Evolutionary conservation across 2,888 invertebrate species (phyloP).

Genomic region (Morpho deidamia): DNA sequence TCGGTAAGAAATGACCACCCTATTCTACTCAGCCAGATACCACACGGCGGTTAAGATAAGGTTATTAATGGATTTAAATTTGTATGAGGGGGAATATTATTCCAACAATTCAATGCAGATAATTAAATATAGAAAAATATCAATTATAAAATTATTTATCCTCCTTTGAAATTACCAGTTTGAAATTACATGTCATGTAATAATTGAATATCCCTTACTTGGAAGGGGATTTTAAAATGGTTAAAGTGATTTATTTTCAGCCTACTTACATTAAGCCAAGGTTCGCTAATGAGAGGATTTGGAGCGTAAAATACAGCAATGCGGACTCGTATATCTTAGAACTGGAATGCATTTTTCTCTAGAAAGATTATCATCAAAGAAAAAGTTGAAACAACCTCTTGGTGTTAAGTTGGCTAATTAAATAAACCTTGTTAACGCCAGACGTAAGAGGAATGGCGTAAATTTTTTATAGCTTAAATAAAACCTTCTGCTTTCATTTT

Average conservation of each 20-base stretch:
- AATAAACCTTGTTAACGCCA: background rate
- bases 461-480: background rate
- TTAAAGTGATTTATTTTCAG: slow-evolving; percentile 9
- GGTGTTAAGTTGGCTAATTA: background rate
- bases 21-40: no score
- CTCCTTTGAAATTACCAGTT: no score
- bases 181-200: no score
- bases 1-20: no score
- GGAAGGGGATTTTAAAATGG: background rate
- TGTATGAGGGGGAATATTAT: no score
- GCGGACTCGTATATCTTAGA: slow-evolving; percentile 6
- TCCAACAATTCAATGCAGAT: background rate
- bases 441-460: background rate
- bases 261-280: slow-evolving; percentile 16
- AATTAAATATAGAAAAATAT: no score
- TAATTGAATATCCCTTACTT: no score
- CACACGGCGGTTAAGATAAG: no score
- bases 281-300: slow-evolving; percentile 21
- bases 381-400: background rate
- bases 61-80: no score
- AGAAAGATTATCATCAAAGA: slow-evolving; percentile 4
- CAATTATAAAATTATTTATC: no score
- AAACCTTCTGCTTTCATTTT: no score
- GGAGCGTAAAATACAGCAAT: slow-evolving; percentile 18
- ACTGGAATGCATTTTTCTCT: slow-evolving; percentile 7